A percentile compares a stretch with the other conserved stretches of the same genome.
phyloP scores from a whole-genome alignment of 2,113 vertebrate genomes.

The human region GRCh38 chr1:201251001-201251500 shows the following conservation, averaged over 20 bases:
- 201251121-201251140: neutral
- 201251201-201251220: neutral
- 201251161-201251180: fast-evolving
- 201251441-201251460: neutral
- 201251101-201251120: neutral
- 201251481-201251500: neutral
- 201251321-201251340: neutral
- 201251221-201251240: neutral
- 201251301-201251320: neutral
- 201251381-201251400: neutral
- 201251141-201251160: neutral
- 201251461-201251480: neutral
- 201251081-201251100: neutral
- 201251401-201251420: neutral
- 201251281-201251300: neutral
- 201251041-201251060: neutral
- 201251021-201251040: neutral
- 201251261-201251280: neutral
- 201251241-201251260: neutral
- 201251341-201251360: neutral
- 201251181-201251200: neutral
- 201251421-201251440: neutral
- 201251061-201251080: neutral
- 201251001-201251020: constrained; percentile 78
- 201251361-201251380: neutral